These are phyloP conservation scores for Drosophila robusta DNA, from an alignment of 2,888 invertebrate genomes.

Conservation along the genomic window DNA sequence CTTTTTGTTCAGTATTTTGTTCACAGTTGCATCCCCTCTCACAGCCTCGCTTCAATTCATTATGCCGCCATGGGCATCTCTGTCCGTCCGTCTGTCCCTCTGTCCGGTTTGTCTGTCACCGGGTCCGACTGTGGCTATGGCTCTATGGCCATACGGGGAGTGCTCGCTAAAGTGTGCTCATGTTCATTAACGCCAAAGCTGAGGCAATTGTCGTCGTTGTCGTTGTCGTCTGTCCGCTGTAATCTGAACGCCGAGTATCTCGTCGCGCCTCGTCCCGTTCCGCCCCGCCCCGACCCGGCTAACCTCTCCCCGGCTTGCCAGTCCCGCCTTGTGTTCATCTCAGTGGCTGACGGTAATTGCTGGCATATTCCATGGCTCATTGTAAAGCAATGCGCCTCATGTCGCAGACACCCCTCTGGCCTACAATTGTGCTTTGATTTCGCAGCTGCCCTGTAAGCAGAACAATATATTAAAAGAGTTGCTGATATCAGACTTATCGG, in stretches of 20 bases:
- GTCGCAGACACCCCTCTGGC: slow-evolving; percentile 8
- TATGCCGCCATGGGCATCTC: slow-evolving; percentile 44
- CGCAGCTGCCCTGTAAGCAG: slow-evolving; percentile 19
- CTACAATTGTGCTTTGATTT: slow-evolving; percentile 28
- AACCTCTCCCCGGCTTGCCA: not conserved
- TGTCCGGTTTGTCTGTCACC: slow-evolving; percentile 42
- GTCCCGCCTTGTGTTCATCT: slow-evolving; percentile 1
- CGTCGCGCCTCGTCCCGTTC: not conserved
- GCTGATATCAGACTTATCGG: not conserved
- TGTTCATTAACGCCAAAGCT: slow-evolving; percentile 82
- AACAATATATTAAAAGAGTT: not conserved
- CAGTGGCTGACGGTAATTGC: slow-evolving; percentile 54
- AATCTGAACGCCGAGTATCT: slow-evolving; percentile 64
- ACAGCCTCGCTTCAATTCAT: slow-evolving; percentile 61
- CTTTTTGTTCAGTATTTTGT: slow-evolving; percentile 64
- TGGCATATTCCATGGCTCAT: slow-evolving; percentile 66
- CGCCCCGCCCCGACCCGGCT: not conserved
- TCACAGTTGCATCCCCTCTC: slow-evolving; percentile 27
- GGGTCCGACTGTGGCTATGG: slow-evolving; percentile 12
- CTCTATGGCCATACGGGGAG: slow-evolving; percentile 52
- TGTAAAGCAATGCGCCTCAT: slow-evolving; percentile 44
- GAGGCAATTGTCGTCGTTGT: slow-evolving; percentile 74
- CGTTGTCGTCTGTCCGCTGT: slow-evolving; percentile 57
- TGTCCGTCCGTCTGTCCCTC: slow-evolving; percentile 6
- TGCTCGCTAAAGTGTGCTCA: slow-evolving; percentile 76